Evolutionary conservation across 2,113 vertebrate species (phyloP).

Genomic region (Rhegmatorhina hoffmannsi): DNA sequence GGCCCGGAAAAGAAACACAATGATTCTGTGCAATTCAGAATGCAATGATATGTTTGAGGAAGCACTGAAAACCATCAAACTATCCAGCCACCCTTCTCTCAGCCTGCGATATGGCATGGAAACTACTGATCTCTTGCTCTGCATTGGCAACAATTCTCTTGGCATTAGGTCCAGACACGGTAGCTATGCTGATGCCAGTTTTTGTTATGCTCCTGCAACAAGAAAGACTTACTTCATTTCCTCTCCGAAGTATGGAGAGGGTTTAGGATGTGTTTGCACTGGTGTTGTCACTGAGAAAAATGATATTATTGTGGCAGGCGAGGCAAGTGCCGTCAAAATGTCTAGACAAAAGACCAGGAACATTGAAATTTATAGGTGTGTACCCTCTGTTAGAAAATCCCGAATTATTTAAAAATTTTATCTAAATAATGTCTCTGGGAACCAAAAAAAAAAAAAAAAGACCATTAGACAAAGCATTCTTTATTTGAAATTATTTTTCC

Average conservation of each 20-base stretch:
- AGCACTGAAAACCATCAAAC: constrained; percentile 73
- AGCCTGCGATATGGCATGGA: constrained; percentile 96
- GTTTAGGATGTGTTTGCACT: constrained; percentile 85
- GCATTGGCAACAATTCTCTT: constrained; percentile 86
- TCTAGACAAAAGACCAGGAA: constrained; percentile 85
- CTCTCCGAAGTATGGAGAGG: constrained; percentile 90
- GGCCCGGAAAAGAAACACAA: constrained; percentile 83
- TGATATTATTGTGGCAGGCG: constrained; percentile 89
- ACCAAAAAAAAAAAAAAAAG: background rate
- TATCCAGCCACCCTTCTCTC: constrained; percentile 73
- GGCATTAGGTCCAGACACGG: constrained; percentile 90
- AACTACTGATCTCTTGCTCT: constrained; percentile 91
- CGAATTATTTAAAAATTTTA: background rate
- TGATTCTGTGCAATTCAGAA: constrained; percentile 82
- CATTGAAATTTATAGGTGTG: constrained; percentile 92
- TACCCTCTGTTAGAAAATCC: constrained; percentile 6
- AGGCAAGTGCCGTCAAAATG: constrained; percentile 83
- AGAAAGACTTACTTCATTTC: constrained; percentile 89
- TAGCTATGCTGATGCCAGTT: constrained; percentile 89
- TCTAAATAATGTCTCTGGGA: background rate
- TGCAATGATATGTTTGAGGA: constrained; percentile 80
- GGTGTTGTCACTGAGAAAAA: constrained; percentile 92
- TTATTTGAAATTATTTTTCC: background rate
- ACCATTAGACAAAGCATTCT: background rate
- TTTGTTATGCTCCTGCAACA: constrained; percentile 87